Evolutionary conservation across 2,113 vertebrate species (phyloP).

Genomic region (Cheirogaleus medius): DNA sequence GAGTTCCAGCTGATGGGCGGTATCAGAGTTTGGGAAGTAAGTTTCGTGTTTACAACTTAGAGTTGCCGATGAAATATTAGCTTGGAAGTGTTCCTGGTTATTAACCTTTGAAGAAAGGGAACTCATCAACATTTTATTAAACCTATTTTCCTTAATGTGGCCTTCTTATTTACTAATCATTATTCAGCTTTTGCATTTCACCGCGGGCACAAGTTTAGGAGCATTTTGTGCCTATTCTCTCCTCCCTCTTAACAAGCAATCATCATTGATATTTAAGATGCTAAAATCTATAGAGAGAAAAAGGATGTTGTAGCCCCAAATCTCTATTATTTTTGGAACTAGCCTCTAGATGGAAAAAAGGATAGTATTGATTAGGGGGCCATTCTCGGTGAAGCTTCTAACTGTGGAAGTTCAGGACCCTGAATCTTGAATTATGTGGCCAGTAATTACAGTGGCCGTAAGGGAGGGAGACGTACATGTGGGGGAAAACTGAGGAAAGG

Average conservation of each 20-base stretch:
- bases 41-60: background rate
- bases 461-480: rapidly evolving
- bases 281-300: background rate
- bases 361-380: no score
- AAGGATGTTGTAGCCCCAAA: background rate
- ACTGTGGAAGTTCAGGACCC: background rate
- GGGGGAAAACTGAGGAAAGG: no score
- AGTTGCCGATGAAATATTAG: background rate
- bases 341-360: background rate
- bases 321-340: background rate
- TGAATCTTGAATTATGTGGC: background rate
- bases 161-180: constrained; percentile 58
- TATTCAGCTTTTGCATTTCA: background rate
- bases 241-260: background rate
- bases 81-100: constrained; percentile 10
- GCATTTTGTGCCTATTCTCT: background rate
- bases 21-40: background rate
- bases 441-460: background rate
- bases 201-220: background rate
- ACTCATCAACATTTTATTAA: constrained; percentile 73
- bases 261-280: background rate
- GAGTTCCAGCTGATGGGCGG: background rate
- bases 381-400: background rate
- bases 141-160: constrained; percentile 54
- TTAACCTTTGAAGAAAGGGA: constrained; percentile 74